A percentile compares a stretch with the other conserved stretches of the same genome.
Evolutionary conservation across 2,113 vertebrate species (phyloP).

Genomic region (Balaeniceps rex): DNA sequence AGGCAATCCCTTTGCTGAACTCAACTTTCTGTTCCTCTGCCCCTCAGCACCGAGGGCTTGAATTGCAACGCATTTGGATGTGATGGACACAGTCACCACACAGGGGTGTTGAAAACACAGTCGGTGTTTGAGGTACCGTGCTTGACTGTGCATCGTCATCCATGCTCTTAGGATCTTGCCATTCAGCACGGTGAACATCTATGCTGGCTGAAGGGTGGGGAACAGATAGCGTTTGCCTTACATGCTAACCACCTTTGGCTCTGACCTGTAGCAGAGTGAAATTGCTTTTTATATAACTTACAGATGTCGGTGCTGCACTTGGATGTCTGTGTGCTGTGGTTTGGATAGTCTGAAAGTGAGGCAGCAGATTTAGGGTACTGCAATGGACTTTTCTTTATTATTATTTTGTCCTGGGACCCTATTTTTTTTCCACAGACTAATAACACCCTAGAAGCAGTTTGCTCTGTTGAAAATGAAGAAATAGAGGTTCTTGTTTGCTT

Average conservation of each 20-base stretch:
- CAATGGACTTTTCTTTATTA: not conserved
- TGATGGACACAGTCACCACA: not conserved
- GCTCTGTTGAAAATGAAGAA: not conserved
- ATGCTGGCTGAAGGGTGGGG: not conserved
- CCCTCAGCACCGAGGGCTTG: not conserved
- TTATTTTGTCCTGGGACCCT: not conserved
- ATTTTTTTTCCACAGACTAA: not conserved
- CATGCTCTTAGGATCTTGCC: not conserved
- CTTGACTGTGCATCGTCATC: accelerated
- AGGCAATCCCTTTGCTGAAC: not conserved
- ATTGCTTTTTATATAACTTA: not conserved
- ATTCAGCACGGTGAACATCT: not conserved
- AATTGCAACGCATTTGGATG: not conserved
- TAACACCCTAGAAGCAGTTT: not conserved
- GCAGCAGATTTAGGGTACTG: not conserved
- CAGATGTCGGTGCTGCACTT: not conserved
- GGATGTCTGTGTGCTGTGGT: not conserved
- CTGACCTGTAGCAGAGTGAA: not conserved
- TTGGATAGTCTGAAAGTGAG: not conserved
- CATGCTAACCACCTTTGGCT: accelerated
- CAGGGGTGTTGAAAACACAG: not conserved
- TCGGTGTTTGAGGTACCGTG: accelerated
- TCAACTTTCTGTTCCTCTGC: not conserved
- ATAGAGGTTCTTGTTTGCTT: not conserved
- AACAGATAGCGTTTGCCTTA: not conserved